Percentiles rank a stretch among this genome's conserved stretches.
Evolutionary conservation across 2,888 invertebrate species (phyloP).

Genomic region (Atrina japonica): DNA sequence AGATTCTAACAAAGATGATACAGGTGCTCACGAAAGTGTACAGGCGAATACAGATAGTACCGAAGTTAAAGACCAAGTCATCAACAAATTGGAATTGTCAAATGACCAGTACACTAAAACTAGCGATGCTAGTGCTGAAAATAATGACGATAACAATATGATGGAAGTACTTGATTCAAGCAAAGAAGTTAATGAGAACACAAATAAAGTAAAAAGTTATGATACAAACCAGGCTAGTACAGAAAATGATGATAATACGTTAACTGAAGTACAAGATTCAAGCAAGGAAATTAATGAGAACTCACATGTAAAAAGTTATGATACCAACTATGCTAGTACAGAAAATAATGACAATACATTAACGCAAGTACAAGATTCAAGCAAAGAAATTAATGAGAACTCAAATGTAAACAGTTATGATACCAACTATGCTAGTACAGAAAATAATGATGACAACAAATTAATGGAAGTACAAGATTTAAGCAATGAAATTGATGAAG

Average conservation of each 20-base stretch:
- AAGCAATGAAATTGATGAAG: constrained; percentile 6
- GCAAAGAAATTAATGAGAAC: constrained; percentile 4
- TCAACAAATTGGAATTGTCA: neutral
- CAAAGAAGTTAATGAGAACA: constrained; percentile 2
- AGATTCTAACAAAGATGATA: no score
- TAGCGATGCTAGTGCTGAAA: neutral
- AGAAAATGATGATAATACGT: neutral
- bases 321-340: neutral
- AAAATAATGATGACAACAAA: neutral
- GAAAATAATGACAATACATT: neutral
- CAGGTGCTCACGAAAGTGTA: no score
- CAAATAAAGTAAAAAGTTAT: no score
- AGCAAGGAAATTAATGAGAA: constrained; percentile 4
- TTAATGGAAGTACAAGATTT: neutral
- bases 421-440: neutral
- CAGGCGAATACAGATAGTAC: no score
- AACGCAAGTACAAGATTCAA: neutral
- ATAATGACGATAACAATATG: neutral
- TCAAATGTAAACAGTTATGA: no score
- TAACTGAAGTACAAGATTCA: neutral
- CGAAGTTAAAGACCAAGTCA: neutral
- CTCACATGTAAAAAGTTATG: no score
- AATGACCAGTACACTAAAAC: neutral
- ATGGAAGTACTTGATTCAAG: neutral
- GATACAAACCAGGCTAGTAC: neutral